Evolutionary conservation across 2,888 invertebrate genomes (phyloP).

Genomic region (Parapristionchus giblindavisi): DNA sequence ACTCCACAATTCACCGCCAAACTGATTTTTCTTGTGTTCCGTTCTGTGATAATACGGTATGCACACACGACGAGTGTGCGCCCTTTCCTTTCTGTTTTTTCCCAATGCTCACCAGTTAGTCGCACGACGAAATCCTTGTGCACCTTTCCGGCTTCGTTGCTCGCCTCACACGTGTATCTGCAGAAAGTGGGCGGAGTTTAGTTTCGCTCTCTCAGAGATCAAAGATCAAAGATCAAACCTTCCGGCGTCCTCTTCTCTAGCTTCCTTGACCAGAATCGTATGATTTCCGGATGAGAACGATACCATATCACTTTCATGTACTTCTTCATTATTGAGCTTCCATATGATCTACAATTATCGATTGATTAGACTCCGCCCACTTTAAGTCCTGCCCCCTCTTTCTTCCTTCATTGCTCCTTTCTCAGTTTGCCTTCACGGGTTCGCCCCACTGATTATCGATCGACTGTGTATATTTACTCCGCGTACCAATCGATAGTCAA

Average conservation of each 20-base stretch:
- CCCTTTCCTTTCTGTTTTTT: not conserved
- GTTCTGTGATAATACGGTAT: not conserved
- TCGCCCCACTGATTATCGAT: constrained; percentile 25
- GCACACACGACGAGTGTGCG: not conserved
- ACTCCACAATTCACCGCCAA: not conserved
- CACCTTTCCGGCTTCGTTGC: constrained; percentile 70
- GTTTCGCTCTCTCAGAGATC: constrained; percentile 38
- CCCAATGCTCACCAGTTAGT: constrained; percentile 52
- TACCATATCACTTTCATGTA: constrained; percentile 30
- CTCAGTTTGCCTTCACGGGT: constrained; percentile 8
- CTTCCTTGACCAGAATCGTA: constrained; percentile 41
- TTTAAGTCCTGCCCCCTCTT: constrained; percentile 36
- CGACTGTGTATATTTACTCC: not conserved
- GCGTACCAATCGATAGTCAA: constrained; percentile 2
- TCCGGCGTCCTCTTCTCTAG: constrained; percentile 41
- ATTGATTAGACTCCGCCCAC: not conserved
- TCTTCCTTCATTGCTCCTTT: not conserved
- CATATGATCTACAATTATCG: constrained; percentile 45
- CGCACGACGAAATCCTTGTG: constrained; percentile 60
- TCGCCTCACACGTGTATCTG: constrained; percentile 70
- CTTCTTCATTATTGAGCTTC: constrained; percentile 42
- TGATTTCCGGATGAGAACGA: constrained; percentile 43
- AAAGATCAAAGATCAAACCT: constrained; percentile 40
- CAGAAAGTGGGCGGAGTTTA: constrained; percentile 21
- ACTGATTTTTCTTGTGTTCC: not conserved